Percentiles rank a stretch among this genome's conserved stretches.
phyloP scores from a whole-genome alignment of 2,797 vertebrate genomes.

The Phyllotis vaccarum region DNA sequence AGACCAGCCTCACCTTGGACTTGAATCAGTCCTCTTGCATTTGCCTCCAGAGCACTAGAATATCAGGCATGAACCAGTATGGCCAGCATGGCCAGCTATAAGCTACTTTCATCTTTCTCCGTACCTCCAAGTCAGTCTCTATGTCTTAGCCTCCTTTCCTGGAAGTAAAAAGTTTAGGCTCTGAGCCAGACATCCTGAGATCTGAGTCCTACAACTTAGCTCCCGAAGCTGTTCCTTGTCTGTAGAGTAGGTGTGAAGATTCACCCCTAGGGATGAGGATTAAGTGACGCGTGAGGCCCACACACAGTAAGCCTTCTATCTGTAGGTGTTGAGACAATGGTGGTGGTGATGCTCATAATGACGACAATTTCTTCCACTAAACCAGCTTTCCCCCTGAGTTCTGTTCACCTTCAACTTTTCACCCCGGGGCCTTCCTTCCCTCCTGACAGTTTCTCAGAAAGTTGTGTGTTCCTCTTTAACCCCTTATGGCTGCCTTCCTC shows the following conservation, averaged over 20 bases:
- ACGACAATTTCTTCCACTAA: background rate
- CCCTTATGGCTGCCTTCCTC: background rate
- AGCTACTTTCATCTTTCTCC: background rate
- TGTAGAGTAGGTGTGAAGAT: conserved; percentile 53
- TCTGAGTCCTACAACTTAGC: conserved; percentile 4
- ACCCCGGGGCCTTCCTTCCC: background rate
- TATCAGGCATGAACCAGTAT: background rate
- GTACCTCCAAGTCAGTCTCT: conserved; percentile 3
- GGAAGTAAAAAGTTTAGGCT: conserved; percentile 59
- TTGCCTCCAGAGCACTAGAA: background rate
- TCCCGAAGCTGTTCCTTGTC: conserved; percentile 25
- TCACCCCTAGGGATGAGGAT: background rate
- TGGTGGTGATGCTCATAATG: conserved; percentile 1
- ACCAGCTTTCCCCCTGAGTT: conserved; percentile 8
- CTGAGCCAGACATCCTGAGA: conserved; percentile 41
- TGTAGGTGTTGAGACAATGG: conserved; percentile 57
- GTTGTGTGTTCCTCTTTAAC: background rate
- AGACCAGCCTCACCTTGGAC: background rate
- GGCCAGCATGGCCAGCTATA: background rate
- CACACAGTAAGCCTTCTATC: background rate
- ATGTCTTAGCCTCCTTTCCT: background rate
- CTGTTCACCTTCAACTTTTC: conserved; percentile 50
- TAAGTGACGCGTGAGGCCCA: conserved; percentile 33
- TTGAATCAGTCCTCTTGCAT: background rate
- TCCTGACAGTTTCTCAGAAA: conserved; percentile 23